Conservation (phyloP, 92 coral and sea anemone genomes). For the Chrysogorgia sp. region DNA sequence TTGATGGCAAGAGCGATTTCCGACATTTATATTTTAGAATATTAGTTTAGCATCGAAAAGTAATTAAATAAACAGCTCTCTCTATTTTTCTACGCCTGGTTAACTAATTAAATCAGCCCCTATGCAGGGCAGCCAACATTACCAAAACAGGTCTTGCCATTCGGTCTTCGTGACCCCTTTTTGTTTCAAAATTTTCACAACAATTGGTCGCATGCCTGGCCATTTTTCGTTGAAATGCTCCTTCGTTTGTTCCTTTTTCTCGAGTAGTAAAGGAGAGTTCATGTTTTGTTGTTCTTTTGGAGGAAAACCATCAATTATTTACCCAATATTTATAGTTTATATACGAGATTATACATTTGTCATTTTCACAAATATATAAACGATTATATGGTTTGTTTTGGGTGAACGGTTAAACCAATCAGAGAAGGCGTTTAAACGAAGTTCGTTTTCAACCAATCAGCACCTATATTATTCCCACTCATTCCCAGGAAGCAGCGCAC, state of each 20-base stretch:
- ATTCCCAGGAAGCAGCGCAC: too few species aligned
- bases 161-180: constrained; percentile 87
- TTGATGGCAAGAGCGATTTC: not conserved
- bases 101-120: not conserved
- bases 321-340: too few species aligned
- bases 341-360: too few species aligned
- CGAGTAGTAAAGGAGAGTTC: constrained; percentile 16
- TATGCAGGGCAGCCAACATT: constrained; percentile 12
- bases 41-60: not conserved
- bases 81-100: not conserved
- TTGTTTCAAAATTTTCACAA: constrained; percentile 88
- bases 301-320: too few species aligned
- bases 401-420: not conserved
- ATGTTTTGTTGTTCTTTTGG: not conserved
- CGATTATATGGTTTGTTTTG: too few species aligned
- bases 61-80: too few species aligned
- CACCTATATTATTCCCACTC: not conserved
- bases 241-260: constrained; percentile 16
- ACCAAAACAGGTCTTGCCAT: constrained; percentile 99
- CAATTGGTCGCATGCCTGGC: constrained; percentile 90
- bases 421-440: not conserved
- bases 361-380: too few species aligned
- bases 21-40: not conserved
- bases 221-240: constrained; percentile 93
- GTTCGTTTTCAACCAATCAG: not conserved